These are phyloP conservation scores for Zalophus californianus DNA, from an alignment of 2,797 vertebrate species.

Conservation along the genomic window DNA sequence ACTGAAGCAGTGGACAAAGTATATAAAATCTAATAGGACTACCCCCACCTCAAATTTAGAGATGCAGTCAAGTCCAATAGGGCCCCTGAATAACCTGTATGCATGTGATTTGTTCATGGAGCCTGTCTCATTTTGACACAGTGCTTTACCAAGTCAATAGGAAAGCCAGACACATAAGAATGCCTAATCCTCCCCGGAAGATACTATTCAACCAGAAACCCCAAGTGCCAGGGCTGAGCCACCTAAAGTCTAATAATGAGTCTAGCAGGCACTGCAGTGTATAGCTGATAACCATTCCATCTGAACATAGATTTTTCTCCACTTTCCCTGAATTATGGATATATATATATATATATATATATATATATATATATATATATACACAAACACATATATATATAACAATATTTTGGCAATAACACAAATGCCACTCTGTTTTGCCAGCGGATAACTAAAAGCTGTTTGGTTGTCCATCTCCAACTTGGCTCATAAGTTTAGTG, in stretches of 20 bases:
- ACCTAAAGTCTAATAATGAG: background rate
- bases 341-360: too few relatives aligned
- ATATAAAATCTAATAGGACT: background rate
- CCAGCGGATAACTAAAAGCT: background rate
- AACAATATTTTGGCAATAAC: background rate
- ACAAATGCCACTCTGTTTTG: background rate
- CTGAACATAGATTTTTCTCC: background rate
- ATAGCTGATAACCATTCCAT: background rate
- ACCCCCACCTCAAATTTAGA: background rate
- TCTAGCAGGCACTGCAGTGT: background rate
- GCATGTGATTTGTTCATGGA: background rate
- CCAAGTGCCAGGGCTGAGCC: background rate
- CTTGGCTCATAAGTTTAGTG: background rate
- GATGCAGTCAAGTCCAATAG: background rate
- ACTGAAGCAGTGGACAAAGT: background rate
- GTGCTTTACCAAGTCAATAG: background rate
- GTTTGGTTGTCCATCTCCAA: background rate
- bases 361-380: too few relatives aligned
- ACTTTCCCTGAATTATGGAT: background rate
- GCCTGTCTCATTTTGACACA: background rate
- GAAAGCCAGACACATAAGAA: background rate
- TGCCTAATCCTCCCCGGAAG: background rate
- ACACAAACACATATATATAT: background rate
- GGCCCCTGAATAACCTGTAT: background rate
- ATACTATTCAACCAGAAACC: background rate